Evolutionary conservation across 2,888 invertebrate genomes (phyloP), one percentile per base, ranked within the genome.

Genomic region (Hirudinaria manillensis): DNA sequence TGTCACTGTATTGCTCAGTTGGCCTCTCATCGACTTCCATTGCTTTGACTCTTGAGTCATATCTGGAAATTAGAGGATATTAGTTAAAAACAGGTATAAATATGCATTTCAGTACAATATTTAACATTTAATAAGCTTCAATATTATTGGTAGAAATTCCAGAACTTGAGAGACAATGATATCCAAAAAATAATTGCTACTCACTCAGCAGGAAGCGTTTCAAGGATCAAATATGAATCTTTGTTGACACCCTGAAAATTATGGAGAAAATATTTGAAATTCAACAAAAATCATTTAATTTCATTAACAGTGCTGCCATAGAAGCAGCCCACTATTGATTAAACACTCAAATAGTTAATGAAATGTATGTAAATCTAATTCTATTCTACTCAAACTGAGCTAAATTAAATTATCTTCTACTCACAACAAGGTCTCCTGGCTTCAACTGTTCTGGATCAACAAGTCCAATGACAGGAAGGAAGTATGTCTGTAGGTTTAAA

Each of bases 11-110:
- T 85, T 99, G 97, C 86, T 99, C 99, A 13, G 97, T 97, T 0
- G 99, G 99, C 79, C 99, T 89, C 87, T 99, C 99, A 86, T 99
- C 99, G 0, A 99, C 99, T 86, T 98, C 97, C 97, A 98, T 98
- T 67, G 97, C 97, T 85, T 98, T 98, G 0, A 98, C 97, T 80
- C 97, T 89, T 0, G 97, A 96, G 84, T 98, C 98, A 83, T 95
- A 86, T 78, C 85, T 85, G 77, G 45, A 45, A 45, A 45, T 45
- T 32, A 76, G 74, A 66, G 27, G 1, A 7, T 16, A 7, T 61
- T 56, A 56, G 13, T 24, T 56, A 56, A 56, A 75, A 32, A 75
- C 13, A 45, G 27, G 24, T 13, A 73, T 24, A 65, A 10, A 65
- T 10, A 72, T 53, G 16, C 72, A 45, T 51, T 16, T 34, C 16